These are phyloP conservation scores for Polypedilum pembai DNA, from an alignment of 1,140 invertebrate species.

Conservation along the genomic window DNA sequence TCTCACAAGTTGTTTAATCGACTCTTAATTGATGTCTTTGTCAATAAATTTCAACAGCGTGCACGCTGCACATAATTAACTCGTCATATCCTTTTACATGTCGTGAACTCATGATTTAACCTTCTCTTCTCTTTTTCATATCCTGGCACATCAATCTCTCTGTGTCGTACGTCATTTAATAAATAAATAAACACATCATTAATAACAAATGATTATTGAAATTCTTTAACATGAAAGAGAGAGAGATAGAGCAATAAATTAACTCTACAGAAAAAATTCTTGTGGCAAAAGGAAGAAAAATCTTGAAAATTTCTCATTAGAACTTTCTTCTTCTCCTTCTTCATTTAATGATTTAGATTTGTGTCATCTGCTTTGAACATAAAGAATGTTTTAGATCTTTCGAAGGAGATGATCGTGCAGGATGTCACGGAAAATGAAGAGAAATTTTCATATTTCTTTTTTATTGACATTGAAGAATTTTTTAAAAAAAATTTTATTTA, in stretches of 20 bases:
- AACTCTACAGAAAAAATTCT: background rate
- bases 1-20: conserved; percentile 4
- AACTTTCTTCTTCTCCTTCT: background rate
- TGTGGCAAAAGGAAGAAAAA: background rate
- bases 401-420: background rate
- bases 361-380: background rate
- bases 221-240: background rate
- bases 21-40: conserved; percentile 8
- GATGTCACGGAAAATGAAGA: no score
- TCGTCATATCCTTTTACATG: conserved; percentile 17
- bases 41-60: conserved; percentile 7
- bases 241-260: background rate
- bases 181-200: conserved; percentile 19
- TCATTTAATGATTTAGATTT: background rate
- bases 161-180: conserved; percentile 17
- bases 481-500: no score
- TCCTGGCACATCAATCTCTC: conserved; percentile 1
- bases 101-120: conserved; percentile 9
- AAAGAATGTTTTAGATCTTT: background rate
- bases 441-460: no score
- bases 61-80: background rate
- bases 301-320: background rate
- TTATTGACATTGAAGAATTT: no score
- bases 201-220: conserved; percentile 14
- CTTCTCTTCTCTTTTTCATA: background rate